Evolutionary conservation across 2,113 vertebrate species (phyloP).

Genomic region (Steatornis caripensis): DNA sequence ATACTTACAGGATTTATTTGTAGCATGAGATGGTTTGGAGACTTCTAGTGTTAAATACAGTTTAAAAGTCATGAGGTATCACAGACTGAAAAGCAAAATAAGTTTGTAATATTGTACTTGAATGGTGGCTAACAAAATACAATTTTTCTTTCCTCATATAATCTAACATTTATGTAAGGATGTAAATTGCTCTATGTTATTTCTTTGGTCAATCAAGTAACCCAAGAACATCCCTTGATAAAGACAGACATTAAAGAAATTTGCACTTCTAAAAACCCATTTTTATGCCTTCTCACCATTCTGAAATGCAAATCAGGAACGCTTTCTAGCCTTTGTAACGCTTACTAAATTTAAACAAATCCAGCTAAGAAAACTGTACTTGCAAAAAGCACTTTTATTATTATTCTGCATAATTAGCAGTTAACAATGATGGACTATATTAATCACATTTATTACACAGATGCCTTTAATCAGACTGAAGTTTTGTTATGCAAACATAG

Average conservation of each 20-base stretch:
- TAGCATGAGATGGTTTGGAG: background rate
- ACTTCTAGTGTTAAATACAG: background rate
- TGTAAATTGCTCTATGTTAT: background rate
- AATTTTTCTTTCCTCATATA: background rate
- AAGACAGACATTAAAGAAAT: background rate
- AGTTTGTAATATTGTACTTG: background rate
- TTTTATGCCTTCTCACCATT: background rate
- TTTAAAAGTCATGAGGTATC: background rate
- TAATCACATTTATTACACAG: background rate
- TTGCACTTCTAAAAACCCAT: background rate
- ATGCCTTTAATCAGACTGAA: background rate
- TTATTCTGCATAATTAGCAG: background rate
- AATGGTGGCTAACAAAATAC: background rate
- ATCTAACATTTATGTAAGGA: background rate
- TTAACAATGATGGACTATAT: background rate
- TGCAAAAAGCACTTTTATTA: background rate
- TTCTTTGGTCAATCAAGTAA: background rate
- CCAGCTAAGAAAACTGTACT: background rate
- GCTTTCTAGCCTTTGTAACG: background rate
- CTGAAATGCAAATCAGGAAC: constrained; percentile 20
- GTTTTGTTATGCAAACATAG: background rate
- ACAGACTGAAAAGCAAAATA: background rate
- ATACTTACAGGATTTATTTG: background rate
- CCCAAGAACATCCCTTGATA: background rate
- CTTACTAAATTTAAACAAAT: constrained; percentile 14